Evolutionary conservation across 2,888 invertebrate genomes (phyloP).

Genomic region (Heterodera filipjevi): DNA sequence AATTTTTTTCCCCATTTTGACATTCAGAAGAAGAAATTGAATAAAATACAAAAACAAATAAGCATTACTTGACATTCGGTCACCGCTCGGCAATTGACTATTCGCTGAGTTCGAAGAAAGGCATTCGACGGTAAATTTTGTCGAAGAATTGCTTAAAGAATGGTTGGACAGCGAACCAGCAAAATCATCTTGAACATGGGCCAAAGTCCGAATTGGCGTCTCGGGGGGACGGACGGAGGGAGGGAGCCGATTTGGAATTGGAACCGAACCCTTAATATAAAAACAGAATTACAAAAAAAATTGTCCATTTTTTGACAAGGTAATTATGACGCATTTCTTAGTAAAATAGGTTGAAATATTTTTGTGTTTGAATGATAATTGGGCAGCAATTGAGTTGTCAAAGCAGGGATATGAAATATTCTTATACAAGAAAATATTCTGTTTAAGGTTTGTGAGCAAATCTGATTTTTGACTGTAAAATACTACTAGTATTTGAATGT

Average conservation of each 20-base stretch:
- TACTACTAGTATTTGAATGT: no score
- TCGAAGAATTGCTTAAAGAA: slow-evolving; percentile 26
- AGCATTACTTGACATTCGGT: not conserved
- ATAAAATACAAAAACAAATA: not conserved
- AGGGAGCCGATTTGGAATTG: slow-evolving; percentile 51
- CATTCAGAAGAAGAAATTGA: not conserved
- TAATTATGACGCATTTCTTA: no score
- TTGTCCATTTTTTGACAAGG: no score
- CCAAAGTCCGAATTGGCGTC: slow-evolving; percentile 35
- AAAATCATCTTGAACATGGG: slow-evolving; percentile 29
- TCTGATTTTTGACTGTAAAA: no score
- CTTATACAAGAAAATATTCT: no score
- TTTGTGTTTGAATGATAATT: no score
- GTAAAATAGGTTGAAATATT: no score
- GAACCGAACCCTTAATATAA: slow-evolving; percentile 38
- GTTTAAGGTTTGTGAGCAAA: no score
- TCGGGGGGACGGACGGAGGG: slow-evolving; percentile 36
- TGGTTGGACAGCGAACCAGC: slow-evolving; percentile 1
- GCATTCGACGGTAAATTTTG: slow-evolving; percentile 22
- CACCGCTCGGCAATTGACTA: slow-evolving; percentile 1
- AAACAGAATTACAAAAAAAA: no score
- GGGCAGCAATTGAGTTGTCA: no score
- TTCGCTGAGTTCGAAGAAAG: slow-evolving; percentile 23
- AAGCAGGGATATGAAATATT: no score
- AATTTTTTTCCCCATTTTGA: not conserved